These are phyloP conservation scores for Phoronis australis DNA, from an alignment of 2,888 invertebrate genomes.

Conservation along the genomic window DNA sequence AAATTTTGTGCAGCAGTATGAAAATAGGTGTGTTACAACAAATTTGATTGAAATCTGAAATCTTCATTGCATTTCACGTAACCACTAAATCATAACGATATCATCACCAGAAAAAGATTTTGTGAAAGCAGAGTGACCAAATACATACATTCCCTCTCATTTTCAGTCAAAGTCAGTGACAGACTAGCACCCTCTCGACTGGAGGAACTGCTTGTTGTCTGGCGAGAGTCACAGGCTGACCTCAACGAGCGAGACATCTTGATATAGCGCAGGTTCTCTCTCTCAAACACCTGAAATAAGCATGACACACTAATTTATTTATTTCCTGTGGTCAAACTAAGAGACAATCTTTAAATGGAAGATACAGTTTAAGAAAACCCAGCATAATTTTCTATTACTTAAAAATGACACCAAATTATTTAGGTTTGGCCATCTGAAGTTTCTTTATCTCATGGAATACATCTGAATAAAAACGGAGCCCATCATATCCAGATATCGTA, in stretches of 20 bases:
- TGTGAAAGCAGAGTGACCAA: no score
- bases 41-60: not conserved
- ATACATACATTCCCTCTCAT: slow-evolving; percentile 77
- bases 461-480: no score
- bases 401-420: no score
- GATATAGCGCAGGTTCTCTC: slow-evolving; percentile 85
- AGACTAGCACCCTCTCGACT: slow-evolving; percentile 83
- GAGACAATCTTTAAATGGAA: not conserved
- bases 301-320: no score
- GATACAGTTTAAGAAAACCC: no score
- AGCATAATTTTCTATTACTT: no score
- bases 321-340: no score
- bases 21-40: not conserved
- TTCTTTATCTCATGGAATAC: no score
- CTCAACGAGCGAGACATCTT: slow-evolving; percentile 82
- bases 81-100: no score
- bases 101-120: no score
- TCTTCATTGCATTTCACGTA: not conserved
- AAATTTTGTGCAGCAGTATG: no score
- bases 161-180: slow-evolving; percentile 82
- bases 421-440: not conserved
- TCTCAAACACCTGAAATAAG: slow-evolving; percentile 74
- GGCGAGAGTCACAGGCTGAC: slow-evolving; percentile 81
- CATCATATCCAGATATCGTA: no score
- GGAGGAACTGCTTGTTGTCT: slow-evolving; percentile 84